Evolutionary conservation across 2,888 invertebrate genomes (phyloP), one percentile per base, ranked within the genome.

Genomic region (Mesoligia furuncula): DNA sequence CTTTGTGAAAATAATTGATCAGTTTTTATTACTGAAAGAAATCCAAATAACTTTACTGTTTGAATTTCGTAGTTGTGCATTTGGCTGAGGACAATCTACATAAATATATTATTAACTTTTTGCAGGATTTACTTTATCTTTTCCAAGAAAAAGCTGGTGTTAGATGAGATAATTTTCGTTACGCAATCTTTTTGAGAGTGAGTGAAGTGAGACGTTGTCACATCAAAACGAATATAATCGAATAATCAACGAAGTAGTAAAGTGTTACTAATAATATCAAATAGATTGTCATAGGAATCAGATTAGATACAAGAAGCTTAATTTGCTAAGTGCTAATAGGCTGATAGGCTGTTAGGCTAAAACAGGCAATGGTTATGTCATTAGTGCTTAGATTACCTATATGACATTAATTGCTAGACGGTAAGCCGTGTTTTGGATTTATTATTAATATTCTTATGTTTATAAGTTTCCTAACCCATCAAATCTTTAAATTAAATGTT

Each of bases 251-350:
- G 1, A n/a, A 6, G 2, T 17, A 17, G 39, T 57, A 45, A 76
- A 76, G 39, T 66, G 36, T 48, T 27, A 66, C 27, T 77, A 65
- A 66, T 76, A 11, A 48, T 20, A 54, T 69, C 9, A 45, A 69
- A 70, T 39, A 62, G 45, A 54, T 79, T 77, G 27, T 54, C 17
- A 27, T 39, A 45, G 13, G 0, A 45, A 39, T 27, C 45, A 57
- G 62, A 79, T 71, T 24, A 57, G 24, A 70, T 48, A 39, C 15
- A 39, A 57, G 15, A 27, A 64, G 45, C 54, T 71, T 71, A 57
- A 64, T n/a, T 62, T 45, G 42, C n/a, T 42, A 54, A 31, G n/a
- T 76, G 24, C 45, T 66, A 64, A 64, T 45, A n/a, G n/a, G n/a
- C n/a, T n/a, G n/a, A n/a, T n/a, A n/a, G 24, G 31, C 54, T 11